Percentiles rank a stretch among this genome's conserved stretches.
phyloP scores from a whole-genome alignment of 2,797 vertebrate species.

The Mus spretus region DNA sequence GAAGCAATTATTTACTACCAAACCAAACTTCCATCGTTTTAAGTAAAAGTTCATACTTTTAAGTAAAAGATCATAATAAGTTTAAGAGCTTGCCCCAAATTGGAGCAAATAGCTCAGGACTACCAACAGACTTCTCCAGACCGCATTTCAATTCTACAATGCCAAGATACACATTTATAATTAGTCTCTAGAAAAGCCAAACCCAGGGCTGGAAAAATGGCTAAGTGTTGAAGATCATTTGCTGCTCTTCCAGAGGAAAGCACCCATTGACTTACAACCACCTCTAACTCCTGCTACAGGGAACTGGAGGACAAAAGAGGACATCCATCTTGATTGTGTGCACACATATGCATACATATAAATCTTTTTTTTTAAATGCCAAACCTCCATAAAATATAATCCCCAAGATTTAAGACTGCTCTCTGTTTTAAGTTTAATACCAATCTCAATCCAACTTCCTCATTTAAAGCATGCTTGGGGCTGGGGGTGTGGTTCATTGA shows the following conservation, averaged over 20 bases:
- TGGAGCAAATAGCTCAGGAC: not conserved
- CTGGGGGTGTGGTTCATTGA: not conserved
- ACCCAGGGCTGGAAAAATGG: not conserved
- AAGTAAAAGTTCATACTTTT: not conserved
- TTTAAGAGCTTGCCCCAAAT: conserved; percentile 31
- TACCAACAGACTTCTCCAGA: not conserved
- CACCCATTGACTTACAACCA: not conserved
- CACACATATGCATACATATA: not conserved
- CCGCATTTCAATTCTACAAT: conserved; percentile 17
- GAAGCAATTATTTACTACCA: not conserved
- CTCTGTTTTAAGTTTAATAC: conserved; percentile 18
- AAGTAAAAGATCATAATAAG: not conserved
- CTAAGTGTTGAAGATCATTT: not conserved
- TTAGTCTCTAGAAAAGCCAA: not conserved
- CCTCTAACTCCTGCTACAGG: not conserved
- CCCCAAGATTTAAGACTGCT: not conserved
- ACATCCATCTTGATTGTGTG: not conserved
- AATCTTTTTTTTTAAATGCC: not conserved
- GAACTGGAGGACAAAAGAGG: not conserved
- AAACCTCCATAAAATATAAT: conserved; percentile 17
- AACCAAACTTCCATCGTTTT: not conserved
- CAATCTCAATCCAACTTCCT: not conserved
- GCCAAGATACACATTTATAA: conserved; percentile 11
- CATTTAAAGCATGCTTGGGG: conserved; percentile 51
- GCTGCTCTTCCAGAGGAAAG: not conserved